A percentile compares a stretch with the other conserved stretches of the same genome.
These are phyloP conservation scores for Nomada fucata DNA, from an alignment of 2,888 invertebrate species.

Conservation along the genomic window DNA sequence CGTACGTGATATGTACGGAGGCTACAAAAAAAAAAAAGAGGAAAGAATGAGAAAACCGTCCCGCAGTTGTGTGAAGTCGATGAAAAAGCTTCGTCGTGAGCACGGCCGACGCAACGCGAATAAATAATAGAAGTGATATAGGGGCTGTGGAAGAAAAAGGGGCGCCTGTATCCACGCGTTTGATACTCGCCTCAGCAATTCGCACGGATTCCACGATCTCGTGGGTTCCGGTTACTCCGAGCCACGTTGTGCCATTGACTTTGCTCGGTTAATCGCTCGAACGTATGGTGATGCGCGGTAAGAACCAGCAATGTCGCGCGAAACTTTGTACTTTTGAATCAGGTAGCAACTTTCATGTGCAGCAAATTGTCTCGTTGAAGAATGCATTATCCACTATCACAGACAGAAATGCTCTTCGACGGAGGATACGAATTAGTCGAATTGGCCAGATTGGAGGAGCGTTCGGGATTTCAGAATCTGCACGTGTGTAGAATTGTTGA, in stretches of 20 bases:
- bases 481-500: too few species aligned
- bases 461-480: too few species aligned
- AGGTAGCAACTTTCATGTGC: too few species aligned
- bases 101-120: conserved; percentile 53
- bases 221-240: conserved; percentile 44
- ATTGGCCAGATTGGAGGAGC: too few species aligned
- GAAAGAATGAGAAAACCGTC: conserved; percentile 54
- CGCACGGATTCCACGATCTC: conserved; percentile 22
- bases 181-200: conserved; percentile 46
- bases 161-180: conserved; percentile 35
- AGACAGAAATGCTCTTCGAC: too few species aligned
- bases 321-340: not conserved
- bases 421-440: too few species aligned
- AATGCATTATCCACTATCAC: too few species aligned
- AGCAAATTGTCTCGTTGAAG: too few species aligned
- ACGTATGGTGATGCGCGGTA: conserved; percentile 24
- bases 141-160: not conserved
- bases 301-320: conserved; percentile 25
- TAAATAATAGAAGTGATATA: conserved; percentile 50
- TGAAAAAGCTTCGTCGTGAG: conserved; percentile 45
- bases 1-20: conserved; percentile 36
- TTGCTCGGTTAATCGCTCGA: conserved; percentile 61
- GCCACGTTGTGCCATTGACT: conserved; percentile 50
- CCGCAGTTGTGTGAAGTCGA: conserved; percentile 61
- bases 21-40: conserved; percentile 40